Evolutionary conservation across 2,113 vertebrate genomes (phyloP).

Genomic region (Garra rufa): DNA sequence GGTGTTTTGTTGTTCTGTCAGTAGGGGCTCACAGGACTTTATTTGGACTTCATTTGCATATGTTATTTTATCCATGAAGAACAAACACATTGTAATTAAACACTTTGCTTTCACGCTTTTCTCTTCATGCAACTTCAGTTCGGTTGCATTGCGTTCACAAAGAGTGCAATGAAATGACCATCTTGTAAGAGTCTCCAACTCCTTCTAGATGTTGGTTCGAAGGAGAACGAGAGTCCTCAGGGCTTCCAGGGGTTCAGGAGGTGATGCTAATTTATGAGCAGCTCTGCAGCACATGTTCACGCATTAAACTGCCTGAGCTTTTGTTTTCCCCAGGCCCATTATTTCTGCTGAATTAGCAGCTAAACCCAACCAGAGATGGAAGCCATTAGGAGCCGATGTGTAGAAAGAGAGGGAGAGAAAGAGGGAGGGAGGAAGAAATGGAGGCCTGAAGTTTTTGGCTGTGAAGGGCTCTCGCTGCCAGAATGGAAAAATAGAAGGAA

Average conservation of each 20-base stretch:
- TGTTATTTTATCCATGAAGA: background rate
- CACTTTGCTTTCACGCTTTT: background rate
- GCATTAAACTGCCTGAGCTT: conserved; percentile 80
- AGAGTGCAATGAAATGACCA: background rate
- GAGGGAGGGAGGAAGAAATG: background rate
- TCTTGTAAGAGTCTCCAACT: background rate
- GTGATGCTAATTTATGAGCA: conserved; percentile 91
- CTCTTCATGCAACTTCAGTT: background rate
- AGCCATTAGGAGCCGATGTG: conserved; percentile 79
- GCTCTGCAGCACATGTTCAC: conserved; percentile 91
- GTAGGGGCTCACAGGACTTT: background rate
- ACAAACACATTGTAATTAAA: background rate
- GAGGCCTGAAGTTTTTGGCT: conserved; percentile 11
- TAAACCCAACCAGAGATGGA: conserved; percentile 82
- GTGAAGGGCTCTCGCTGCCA: conserved; percentile 18
- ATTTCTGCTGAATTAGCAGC: conserved; percentile 97
- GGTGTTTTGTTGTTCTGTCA: background rate
- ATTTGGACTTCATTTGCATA: background rate
- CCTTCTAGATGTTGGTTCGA: background rate
- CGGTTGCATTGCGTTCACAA: background rate
- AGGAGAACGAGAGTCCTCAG: background rate
- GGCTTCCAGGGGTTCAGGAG: conserved; percentile 75
- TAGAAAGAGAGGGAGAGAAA: conserved; percentile 63
- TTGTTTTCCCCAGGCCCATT: conserved; percentile 88
- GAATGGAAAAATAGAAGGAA: conserved; percentile 34